Base-by-base conservation (phyloP, 2,797 vertebrate genomes). In the Sparidentex hasta region DNA sequence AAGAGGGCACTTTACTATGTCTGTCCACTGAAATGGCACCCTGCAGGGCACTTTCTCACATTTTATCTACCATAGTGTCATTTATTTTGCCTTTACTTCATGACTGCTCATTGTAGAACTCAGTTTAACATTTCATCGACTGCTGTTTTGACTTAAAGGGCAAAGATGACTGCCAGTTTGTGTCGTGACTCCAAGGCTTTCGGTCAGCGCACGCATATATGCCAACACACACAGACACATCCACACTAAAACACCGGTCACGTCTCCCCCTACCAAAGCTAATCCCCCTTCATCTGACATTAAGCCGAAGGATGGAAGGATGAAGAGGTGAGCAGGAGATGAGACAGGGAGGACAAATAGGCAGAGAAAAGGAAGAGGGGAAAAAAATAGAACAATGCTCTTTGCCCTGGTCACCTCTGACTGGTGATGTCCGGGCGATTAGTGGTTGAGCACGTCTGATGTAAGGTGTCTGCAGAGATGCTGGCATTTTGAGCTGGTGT, bases 221-320 rank as follows among this genome's bases (percentile, higher is more conserved):
- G 8, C 63, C 38, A 43, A 29, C 18, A 27, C 41, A 62, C 23
- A 78, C 58, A 65, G 48, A 57, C 61, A 65, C 29, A 59, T 25
- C 23, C 57, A 52, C 57, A 76, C 55, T 51, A 63, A 82, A 81
- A 82, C 57, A 78, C 78, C 43, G 78, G 71, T 87, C 82, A 90
- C 38, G 41, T 88, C 56, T 84, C 38, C 48, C 8, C 64, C 66
- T 65, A 29, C 69, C 57, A 76, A 43, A 83, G 63, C 56, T 90
- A 82, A 90, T 90, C 78, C 77, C 16, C 29, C 68, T 72, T 87
- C 79, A 85, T 86, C 74, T 90, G 87, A 90, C 80, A 83, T 82
- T 84, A 87, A 88, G 59, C 66, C 83, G 68, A 58, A 59, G 56
- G 75, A 85, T 87, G 59, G 71, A 74, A 55, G 74, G 83, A 85